Evolutionary conservation across 2,797 vertebrate genomes (phyloP).

Genomic region (Parambassis ranga): DNA sequence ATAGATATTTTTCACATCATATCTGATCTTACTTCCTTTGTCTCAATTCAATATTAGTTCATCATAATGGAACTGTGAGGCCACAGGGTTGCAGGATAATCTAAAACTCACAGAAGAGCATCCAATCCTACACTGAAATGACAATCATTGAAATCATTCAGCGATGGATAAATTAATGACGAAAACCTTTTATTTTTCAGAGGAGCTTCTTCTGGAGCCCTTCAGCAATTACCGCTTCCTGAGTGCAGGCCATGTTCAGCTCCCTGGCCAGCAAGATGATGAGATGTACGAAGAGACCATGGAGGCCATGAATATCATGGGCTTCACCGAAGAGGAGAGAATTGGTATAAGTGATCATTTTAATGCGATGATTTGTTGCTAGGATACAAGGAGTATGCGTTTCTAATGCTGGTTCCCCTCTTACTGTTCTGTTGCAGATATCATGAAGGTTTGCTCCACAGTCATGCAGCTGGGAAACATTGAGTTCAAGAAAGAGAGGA

Average conservation of each 20-base stretch:
- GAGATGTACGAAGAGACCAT: slow-evolving; percentile 94
- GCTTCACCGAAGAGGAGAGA: slow-evolving; percentile 90
- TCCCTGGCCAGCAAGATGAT: slow-evolving; percentile 89
- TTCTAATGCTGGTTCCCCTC: background rate
- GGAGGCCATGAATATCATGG: slow-evolving; percentile 97
- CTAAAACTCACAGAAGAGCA: too few relatives aligned
- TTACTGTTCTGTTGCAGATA: slow-evolving; percentile 75
- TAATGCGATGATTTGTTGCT: too few relatives aligned
- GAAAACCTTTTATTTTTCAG: too few relatives aligned
- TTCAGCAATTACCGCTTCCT: slow-evolving; percentile 93
- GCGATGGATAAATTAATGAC: too few relatives aligned
- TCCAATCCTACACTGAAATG: too few relatives aligned
- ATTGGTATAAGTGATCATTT: slow-evolving; percentile 65
- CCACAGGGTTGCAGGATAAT: too few relatives aligned
- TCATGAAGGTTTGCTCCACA: slow-evolving; percentile 91
- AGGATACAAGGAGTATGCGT: too few relatives aligned
- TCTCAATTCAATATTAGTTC: too few relatives aligned
- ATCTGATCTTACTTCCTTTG: too few relatives aligned
- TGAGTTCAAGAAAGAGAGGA: slow-evolving; percentile 96
- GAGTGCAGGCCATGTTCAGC: slow-evolving; percentile 86
- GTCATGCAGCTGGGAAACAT: slow-evolving; percentile 97
- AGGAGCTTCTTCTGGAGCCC: slow-evolving; percentile 89
- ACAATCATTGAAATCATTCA: too few relatives aligned
- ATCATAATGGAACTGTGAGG: too few relatives aligned
- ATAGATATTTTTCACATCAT: background rate